Conservation (phyloP, 1,140 invertebrate genomes). For the Nasonia longicornis region DNA sequence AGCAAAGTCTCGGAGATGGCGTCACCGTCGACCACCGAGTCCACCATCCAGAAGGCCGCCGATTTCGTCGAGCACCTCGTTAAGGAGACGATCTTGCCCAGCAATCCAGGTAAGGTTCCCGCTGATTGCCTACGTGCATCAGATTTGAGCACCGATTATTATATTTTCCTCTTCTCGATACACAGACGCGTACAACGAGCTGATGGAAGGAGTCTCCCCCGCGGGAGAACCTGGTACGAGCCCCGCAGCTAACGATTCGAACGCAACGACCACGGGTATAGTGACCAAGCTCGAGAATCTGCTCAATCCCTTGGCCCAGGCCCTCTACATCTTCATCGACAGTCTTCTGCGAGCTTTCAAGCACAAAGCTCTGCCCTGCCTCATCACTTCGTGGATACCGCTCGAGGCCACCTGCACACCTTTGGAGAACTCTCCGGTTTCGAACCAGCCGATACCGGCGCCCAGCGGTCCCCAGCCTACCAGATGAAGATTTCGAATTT, state of each 20-base stretch:
- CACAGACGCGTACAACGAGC: background rate
- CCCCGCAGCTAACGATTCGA: background rate
- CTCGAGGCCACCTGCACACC: constrained; percentile 21
- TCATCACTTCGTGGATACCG: constrained; percentile 29
- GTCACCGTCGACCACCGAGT: no score
- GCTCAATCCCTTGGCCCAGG: background rate
- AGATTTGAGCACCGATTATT: background rate
- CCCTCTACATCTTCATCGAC: background rate
- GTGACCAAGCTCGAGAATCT: background rate
- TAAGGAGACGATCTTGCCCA: background rate
- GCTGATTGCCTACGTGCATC: background rate
- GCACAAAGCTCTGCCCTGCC: constrained; percentile 27
- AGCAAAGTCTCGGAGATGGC: no score
- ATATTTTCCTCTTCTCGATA: background rate
- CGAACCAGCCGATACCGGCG: no score
- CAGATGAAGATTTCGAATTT: background rate
- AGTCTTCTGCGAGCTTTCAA: background rate
- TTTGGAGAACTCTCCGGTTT: background rate
- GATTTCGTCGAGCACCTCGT: background rate
- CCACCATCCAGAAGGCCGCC: no score
- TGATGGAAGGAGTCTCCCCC: background rate
- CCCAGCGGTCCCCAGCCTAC: no score
- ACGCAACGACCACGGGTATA: background rate
- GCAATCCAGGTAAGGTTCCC: background rate
- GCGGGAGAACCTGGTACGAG: background rate